Percentiles rank a stretch among this genome's conserved stretches.
Evolutionary conservation across 2,888 invertebrate species (phyloP).

Genomic region (Gastrophysa polygoni): DNA sequence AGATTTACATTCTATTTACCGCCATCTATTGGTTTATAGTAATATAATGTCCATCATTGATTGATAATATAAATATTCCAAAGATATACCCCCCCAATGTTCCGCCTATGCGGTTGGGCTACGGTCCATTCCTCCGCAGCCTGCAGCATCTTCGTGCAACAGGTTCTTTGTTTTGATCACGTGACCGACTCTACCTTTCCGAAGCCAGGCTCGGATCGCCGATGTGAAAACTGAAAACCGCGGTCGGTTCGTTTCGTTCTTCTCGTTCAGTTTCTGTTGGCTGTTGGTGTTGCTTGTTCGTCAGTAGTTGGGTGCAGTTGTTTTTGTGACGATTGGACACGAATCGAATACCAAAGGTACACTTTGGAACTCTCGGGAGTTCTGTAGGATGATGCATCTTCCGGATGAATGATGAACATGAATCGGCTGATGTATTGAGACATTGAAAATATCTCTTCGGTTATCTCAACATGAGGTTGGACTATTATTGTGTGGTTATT

Average conservation of each 20-base stretch:
- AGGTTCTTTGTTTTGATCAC: conserved; percentile 5
- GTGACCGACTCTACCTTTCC: not conserved
- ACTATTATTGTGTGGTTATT: not conserved
- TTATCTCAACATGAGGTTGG: conserved; percentile 12
- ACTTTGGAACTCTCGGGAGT: too few species aligned
- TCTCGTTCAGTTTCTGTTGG: too few species aligned
- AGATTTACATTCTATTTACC: too few species aligned
- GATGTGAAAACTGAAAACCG: too few species aligned
- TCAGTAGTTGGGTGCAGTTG: not conserved
- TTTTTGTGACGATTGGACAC: not conserved
- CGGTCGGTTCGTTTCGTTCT: not conserved
- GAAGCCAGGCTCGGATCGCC: not conserved
- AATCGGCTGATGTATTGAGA: too few species aligned
- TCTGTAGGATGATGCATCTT: not conserved
- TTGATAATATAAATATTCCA: too few species aligned
- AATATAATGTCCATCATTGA: too few species aligned
- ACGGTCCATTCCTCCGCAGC: not conserved
- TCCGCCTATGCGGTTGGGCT: not conserved
- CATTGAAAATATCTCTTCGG: not conserved
- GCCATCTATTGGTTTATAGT: too few species aligned
- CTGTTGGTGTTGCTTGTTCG: too few species aligned
- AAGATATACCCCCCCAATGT: not conserved
- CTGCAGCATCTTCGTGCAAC: not conserved
- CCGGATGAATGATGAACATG: too few species aligned
- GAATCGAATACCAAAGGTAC: not conserved